Conservation (phyloP, 2,113 vertebrate species). For the Rhinogobius similis region DNA sequence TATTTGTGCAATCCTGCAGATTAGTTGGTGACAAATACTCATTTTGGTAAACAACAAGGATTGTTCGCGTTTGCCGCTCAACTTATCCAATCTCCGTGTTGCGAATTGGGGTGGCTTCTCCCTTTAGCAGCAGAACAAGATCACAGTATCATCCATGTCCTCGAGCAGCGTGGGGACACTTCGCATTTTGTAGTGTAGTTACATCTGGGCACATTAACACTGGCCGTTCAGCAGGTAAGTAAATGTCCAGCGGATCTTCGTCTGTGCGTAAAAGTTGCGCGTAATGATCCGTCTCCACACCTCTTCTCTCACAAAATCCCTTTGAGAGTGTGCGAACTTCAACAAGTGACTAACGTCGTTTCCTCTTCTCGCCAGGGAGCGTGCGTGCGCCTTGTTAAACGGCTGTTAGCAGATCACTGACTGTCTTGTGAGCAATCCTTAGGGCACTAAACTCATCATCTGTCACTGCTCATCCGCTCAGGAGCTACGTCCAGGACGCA, state of each 20-base stretch:
- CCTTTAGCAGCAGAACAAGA: conserved; percentile 41
- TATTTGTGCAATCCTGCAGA: conserved; percentile 67
- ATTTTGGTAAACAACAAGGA: conserved; percentile 66
- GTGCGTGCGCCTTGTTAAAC: conserved; percentile 44
- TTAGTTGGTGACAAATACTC: conserved; percentile 57
- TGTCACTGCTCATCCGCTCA: conserved; percentile 69
- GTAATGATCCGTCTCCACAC: conserved; percentile 32
- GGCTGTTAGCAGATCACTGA: conserved; percentile 60
- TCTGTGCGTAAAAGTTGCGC: conserved; percentile 71
- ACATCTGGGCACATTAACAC: conserved; percentile 44
- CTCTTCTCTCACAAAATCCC: neutral
- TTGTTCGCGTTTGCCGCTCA: conserved; percentile 38
- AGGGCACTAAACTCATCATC: conserved; percentile 67
- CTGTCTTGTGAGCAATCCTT: conserved; percentile 67
- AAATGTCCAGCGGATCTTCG: conserved; percentile 16
- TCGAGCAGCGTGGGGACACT: conserved; percentile 23
- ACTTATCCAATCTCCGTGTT: conserved; percentile 41
- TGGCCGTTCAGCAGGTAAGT: conserved; percentile 18
- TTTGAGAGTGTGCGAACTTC: conserved; percentile 7
- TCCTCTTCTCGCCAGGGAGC: conserved; percentile 27
- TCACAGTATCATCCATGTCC: conserved; percentile 48
- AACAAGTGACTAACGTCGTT: conserved; percentile 29
- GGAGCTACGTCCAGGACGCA: conserved; percentile 50
- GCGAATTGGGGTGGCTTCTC: conserved; percentile 8
- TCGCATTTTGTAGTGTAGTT: conserved; percentile 18